These are phyloP conservation scores for Itoplectis maculator DNA, from an alignment of 2,888 invertebrate genomes.

Conservation along the genomic window DNA sequence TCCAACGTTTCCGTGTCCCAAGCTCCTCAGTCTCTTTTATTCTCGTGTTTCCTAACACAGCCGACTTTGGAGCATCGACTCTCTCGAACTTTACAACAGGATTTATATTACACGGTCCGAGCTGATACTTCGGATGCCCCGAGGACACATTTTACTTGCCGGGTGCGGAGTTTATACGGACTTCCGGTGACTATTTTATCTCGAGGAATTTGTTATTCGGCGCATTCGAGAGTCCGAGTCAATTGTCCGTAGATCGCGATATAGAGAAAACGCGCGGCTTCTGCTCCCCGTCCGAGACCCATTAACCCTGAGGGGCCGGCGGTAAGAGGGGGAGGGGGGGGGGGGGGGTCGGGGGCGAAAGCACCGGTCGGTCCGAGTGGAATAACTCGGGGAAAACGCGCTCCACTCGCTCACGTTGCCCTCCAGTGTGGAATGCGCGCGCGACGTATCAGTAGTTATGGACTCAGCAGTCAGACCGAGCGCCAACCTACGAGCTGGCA, in stretches of 20 bases:
- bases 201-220: neutral
- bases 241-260: slow-evolving; percentile 47
- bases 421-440: slow-evolving; percentile 2
- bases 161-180: no score
- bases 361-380: slow-evolving; percentile 10
- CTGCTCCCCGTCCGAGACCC: slow-evolving; percentile 31
- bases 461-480: slow-evolving; percentile 52
- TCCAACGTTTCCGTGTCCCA: slow-evolving; percentile 56
- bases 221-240: slow-evolving; percentile 22
- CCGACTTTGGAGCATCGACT: slow-evolving; percentile 50
- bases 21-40: slow-evolving; percentile 29
- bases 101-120: slow-evolving; percentile 28
- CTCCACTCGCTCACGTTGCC: slow-evolving; percentile 7
- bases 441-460: slow-evolving; percentile 50
- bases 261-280: neutral
- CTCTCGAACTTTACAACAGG: slow-evolving; percentile 56
- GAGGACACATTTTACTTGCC: no score
- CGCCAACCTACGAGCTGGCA: slow-evolving; percentile 23
- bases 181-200: neutral
- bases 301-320: slow-evolving; percentile 18
- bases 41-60: slow-evolving; percentile 17
- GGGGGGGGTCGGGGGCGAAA: no score
- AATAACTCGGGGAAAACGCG: slow-evolving; percentile 2
- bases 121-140: slow-evolving; percentile 25
- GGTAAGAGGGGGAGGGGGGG: no score